Base-by-base conservation (phyloP, 1,140 invertebrate species). In the Bombus sibiricus region DNA sequence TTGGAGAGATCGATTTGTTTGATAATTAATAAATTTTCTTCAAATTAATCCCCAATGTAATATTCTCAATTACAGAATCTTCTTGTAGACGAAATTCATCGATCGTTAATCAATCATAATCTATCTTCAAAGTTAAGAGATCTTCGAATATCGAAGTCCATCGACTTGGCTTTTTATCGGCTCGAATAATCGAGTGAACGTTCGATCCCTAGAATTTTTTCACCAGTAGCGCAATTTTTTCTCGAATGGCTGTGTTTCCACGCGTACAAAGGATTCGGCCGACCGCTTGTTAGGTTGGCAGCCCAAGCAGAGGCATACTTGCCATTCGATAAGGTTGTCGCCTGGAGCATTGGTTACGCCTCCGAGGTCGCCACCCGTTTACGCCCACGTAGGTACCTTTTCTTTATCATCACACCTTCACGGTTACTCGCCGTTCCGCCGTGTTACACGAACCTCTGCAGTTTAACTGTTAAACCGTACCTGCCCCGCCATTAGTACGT, bases 291-390 rank as follows among this genome's bases (percentile, higher is more conserved):
- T 81, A 81, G 57, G 68, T 74, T 84, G 78, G 83, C 79, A 81
- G 75, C 69, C 68, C 64, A 69, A 83, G 84, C 75, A 53, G 82
- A 89, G 71, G 78, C 76, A 78, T 81, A 82, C 87, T 84, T 75
- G 83, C 62, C 83, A 81, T 86, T 86, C 85, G 85, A 84, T 83
- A 81, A 90, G 80, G 43, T 84, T 89, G 89, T 91, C 89, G 89
- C 90, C 87, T 82, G 86, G 53, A 84, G 90, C 89, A 86, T 91
- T 86, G 78, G 86, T 85, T 91, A 83, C 82, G 71, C 87, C 86
- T 82, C 69, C 81, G 81, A 90, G 83, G 88, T 86, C 87, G 86
- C 86, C 89, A 75, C 86, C 86, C 81, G 83, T 85, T 83, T 81
- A 83, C 89, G 84, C 89, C 90, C 84, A 90, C 89, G 83, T 79